Evolutionary conservation across 2,888 invertebrate genomes (phyloP), one percentile per base, ranked within the genome.

Genomic region (Tetanocera ferruginea): DNA sequence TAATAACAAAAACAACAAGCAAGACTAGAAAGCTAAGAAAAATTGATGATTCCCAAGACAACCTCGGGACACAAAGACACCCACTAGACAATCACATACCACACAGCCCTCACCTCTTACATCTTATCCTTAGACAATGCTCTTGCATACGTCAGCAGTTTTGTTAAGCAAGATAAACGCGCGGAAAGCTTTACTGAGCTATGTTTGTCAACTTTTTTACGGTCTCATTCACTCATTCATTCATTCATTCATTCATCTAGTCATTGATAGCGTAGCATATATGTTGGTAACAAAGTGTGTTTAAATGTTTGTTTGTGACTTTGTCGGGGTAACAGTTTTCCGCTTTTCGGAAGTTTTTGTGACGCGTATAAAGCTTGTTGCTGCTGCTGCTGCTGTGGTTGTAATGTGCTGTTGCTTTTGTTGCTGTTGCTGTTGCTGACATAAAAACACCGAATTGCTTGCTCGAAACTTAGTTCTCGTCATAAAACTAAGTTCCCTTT

Each of bases 401-500:
- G 5, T 49, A 57, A 37, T 64, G 57, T 64, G 57, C n/a, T 52
- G 64, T 34, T 34, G 64, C 31, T 51, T 52, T 23, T 67, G 17
- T 70, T 66, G 55, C 23, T 66, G 60, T 6, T 31, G 52, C 71
- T 76, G 23, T 62, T 55, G 52, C n/a, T 37, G 80, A 82, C 84
- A 79, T 64, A 78, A 51, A 70, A 67, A 37, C 37, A 23, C 43
- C 28, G 5, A 25, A 60, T 60, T 60, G 5, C 28, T 60, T 25
- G 28, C 11, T 28, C 60, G 9, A 25, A 28, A 60, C 57, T 57
- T 57, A 0, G 5, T 57, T 57, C 23, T 25, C 0, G 11, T 28
- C 23, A 43, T 43, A 43, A 43, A 43, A 43, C 43, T 11, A 6
- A 43, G 43, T 28, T 60, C 14, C 14, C 14, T 28, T 57, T 57